Conservation (phyloP, 2,888 invertebrate species). For the Phaedon cochleariae region DNA sequence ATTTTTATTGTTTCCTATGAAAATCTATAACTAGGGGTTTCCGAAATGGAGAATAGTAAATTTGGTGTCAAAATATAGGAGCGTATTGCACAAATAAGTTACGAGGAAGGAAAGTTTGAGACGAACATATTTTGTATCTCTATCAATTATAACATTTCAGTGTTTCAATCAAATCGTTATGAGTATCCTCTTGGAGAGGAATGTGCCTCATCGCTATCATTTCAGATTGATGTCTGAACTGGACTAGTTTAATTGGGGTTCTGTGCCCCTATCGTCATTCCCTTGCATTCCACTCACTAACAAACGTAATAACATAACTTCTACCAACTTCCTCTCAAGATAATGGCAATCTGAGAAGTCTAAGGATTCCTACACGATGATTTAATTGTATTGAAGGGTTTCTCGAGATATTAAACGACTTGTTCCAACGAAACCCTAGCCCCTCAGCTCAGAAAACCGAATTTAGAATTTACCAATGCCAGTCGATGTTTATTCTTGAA, state of each 20-base stretch:
- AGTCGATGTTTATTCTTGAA: no score
- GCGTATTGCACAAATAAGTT: not conserved
- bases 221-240: slow-evolving; percentile 23
- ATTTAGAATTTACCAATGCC: no score
- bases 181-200: not conserved
- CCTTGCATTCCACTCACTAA: slow-evolving; percentile 26
- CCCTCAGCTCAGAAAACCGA: no score
- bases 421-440: no score
- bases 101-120: not conserved
- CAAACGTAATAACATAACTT: slow-evolving; percentile 32
- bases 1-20: no score
- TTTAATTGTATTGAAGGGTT: slow-evolving; percentile 23
- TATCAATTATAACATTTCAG: not conserved
- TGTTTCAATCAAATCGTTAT: not conserved
- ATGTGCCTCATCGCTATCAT: slow-evolving; percentile 15
- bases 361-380: slow-evolving; percentile 29
- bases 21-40: no score
- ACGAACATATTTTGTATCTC: not conserved
- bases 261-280: slow-evolving; percentile 6
- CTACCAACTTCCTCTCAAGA: slow-evolving; percentile 19
- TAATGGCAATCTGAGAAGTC: slow-evolving; percentile 27
- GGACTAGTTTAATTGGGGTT: slow-evolving; percentile 27
- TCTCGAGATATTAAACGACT: not conserved
- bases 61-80: no score
- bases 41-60: no score